phyloP scores from a whole-genome alignment of 2,888 invertebrate species.

The Acleris holmiana region DNA sequence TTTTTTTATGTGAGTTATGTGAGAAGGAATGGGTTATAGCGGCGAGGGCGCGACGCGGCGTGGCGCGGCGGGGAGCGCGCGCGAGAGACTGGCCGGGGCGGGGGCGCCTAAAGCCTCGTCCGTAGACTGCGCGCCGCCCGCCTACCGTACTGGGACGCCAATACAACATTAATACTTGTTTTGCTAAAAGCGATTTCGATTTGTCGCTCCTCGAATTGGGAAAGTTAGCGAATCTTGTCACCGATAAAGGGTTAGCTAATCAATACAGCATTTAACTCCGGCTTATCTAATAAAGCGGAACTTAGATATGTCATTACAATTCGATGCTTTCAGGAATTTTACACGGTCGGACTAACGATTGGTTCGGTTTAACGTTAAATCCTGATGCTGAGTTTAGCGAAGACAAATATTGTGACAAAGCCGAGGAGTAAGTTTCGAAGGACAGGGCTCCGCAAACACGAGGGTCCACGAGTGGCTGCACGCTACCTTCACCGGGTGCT shows the following conservation, averaged over 20 bases:
- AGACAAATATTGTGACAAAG: slow-evolving; percentile 75
- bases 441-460: slow-evolving; percentile 56
- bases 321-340: slow-evolving; percentile 26
- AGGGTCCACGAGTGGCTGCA: slow-evolving; percentile 20
- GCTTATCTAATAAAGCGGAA: slow-evolving; percentile 34
- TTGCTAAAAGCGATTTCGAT: slow-evolving; percentile 83
- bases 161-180: slow-evolving; percentile 84
- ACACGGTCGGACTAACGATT: slow-evolving; percentile 29
- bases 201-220: slow-evolving; percentile 79
- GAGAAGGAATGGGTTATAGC: slow-evolving; percentile 53
- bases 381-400: slow-evolving; percentile 56
- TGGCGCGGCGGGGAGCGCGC: slow-evolving; percentile 63
- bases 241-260: slow-evolving; percentile 79
- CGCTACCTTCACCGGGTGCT: slow-evolving; percentile 18
- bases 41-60: slow-evolving; percentile 51
- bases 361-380: slow-evolving; percentile 43
- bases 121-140: slow-evolving; percentile 71
- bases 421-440: slow-evolving; percentile 60
- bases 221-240: slow-evolving; percentile 82
- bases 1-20: slow-evolving; percentile 56
- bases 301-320: slow-evolving; percentile 30
- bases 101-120: slow-evolving; percentile 51
- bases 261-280: slow-evolving; percentile 56
- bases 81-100: slow-evolving; percentile 72
- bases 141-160: slow-evolving; percentile 62